A percentile compares a stretch with the other conserved stretches of the same genome.
These are phyloP conservation scores for Zosterops hypoxanthus DNA, from an alignment of 2,113 vertebrate species.

Conservation along the genomic window DNA sequence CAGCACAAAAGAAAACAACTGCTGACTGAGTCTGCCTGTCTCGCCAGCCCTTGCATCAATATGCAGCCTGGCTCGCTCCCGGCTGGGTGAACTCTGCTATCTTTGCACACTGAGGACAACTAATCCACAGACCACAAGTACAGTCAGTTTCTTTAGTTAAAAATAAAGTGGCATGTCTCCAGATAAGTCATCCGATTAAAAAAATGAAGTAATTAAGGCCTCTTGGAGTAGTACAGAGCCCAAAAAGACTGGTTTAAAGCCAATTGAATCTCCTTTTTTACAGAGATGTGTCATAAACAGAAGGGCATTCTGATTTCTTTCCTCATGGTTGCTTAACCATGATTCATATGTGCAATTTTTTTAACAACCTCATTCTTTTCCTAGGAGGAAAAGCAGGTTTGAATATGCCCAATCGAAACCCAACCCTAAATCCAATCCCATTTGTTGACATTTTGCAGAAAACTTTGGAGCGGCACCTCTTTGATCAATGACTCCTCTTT, in stretches of 20 bases:
- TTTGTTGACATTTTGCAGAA: not conserved
- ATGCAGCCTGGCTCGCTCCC: not conserved
- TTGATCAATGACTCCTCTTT: not conserved
- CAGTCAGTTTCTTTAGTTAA: slow-evolving; percentile 55
- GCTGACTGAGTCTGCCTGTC: not conserved
- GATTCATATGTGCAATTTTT: not conserved
- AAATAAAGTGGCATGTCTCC: slow-evolving; percentile 49
- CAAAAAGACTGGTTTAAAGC: not conserved
- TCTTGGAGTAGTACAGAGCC: not conserved
- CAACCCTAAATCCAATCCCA: not conserved
- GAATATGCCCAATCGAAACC: not conserved
- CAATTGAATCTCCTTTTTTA: not conserved
- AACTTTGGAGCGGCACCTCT: not conserved
- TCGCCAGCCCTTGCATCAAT: slow-evolving; percentile 39
- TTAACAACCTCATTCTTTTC: not conserved
- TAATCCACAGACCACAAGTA: slow-evolving; percentile 37
- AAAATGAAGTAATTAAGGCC: slow-evolving; percentile 9
- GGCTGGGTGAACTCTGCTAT: not conserved
- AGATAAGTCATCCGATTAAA: slow-evolving; percentile 15
- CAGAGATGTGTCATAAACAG: not conserved
- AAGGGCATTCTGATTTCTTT: not conserved
- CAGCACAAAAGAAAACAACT: slow-evolving; percentile 30
- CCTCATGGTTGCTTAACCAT: not conserved
- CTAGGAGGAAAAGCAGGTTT: not conserved
- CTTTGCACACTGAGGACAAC: slow-evolving; percentile 21